Evolutionary conservation across 2,113 vertebrate species (phyloP).

Genomic region (Strigops habroptila): DNA sequence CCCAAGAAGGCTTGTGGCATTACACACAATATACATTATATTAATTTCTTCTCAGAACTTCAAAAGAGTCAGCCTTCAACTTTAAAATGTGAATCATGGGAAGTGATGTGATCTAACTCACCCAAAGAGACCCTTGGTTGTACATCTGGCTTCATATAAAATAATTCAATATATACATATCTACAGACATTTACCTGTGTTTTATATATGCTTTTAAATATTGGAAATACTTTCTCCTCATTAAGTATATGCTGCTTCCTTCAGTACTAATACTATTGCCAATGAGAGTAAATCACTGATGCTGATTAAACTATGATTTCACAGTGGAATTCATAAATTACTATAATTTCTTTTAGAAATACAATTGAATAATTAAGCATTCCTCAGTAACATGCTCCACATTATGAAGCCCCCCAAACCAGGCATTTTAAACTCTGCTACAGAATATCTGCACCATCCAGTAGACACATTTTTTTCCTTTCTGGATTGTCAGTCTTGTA

Average conservation of each 20-base stretch:
- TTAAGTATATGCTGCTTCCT: not conserved
- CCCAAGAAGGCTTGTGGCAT: not conserved
- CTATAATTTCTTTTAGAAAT: not conserved
- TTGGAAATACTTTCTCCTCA: not conserved
- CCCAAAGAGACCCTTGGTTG: not conserved
- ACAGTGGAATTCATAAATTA: not conserved
- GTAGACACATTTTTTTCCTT: not conserved
- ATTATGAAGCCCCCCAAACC: not conserved
- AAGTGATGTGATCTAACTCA: not conserved
- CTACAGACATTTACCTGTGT: not conserved
- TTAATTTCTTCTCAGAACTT: not conserved
- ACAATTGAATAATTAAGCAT: not conserved
- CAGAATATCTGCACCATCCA: not conserved
- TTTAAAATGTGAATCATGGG: not conserved
- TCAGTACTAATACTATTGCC: not conserved
- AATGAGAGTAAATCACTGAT: not conserved
- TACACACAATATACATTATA: not conserved
- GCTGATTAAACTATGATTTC: not conserved
- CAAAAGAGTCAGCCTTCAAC: not conserved
- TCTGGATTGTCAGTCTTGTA: not conserved
- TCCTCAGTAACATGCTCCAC: not conserved
- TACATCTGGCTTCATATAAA: not conserved
- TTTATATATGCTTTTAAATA: not conserved
- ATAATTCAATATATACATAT: not conserved
- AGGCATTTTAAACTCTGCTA: not conserved